These are phyloP conservation scores for Callospermophilus lateralis DNA, from an alignment of 2,113 vertebrate species.

Conservation along the genomic window DNA sequence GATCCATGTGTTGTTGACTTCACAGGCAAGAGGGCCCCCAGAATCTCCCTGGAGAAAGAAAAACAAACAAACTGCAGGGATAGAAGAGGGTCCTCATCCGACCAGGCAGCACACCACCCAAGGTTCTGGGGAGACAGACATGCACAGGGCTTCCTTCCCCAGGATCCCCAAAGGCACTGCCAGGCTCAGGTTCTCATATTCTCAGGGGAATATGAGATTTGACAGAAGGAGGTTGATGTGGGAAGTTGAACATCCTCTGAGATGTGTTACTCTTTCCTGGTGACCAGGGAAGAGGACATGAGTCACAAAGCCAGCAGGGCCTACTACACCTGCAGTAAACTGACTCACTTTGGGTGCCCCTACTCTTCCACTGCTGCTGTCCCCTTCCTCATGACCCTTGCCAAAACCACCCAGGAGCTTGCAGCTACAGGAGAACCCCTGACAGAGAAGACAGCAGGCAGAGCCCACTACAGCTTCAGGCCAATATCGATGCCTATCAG, in stretches of 20 bases:
- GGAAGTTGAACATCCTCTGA: no score
- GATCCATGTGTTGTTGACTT: slow-evolving; percentile 22
- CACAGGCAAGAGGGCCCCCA: slow-evolving; percentile 70
- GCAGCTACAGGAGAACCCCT: not conserved
- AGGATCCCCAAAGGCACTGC: not conserved
- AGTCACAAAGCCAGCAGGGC: no score
- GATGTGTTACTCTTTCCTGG: no score
- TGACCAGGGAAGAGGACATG: no score
- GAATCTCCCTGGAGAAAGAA: slow-evolving; percentile 76
- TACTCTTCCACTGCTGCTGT: no score
- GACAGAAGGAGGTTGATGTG: not conserved
- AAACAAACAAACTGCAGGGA: slow-evolving; percentile 5
- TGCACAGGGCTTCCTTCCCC: not conserved
- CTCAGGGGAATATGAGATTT: not conserved
- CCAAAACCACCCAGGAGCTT: no score
- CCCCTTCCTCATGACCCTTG: no score
- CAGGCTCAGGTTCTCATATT: not conserved
- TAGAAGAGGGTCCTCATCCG: not conserved
- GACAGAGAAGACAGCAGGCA: not conserved
- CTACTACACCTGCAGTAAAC: no score
- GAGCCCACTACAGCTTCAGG: not conserved
- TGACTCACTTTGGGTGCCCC: no score
- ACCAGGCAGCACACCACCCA: not conserved
- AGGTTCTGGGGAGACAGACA: fast-evolving
- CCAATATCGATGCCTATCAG: not conserved